Evolutionary conservation across 1,140 invertebrate species (phyloP), one percentile per base, ranked within the genome.

Genomic region (Drosophila punjabiensis): DNA sequence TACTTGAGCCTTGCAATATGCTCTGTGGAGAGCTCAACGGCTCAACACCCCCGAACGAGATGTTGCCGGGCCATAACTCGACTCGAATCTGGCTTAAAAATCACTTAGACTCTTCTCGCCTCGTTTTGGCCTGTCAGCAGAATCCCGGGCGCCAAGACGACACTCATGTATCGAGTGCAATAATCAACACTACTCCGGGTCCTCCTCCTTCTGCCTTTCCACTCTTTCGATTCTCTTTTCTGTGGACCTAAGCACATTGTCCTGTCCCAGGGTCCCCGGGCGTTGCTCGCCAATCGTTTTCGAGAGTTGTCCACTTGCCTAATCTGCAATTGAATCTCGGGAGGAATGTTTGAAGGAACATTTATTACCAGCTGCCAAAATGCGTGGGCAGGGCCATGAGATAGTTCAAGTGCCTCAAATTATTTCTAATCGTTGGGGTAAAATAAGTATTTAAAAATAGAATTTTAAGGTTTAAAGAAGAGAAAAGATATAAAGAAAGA

Each of bases 41-140:
- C 65, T 77, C 81, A 58, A 81, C 85, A 79, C 81, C 76, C 65
- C 62, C 66, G n/a, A 74, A 33, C 32, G 28, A 24, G 64, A 60
- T 80, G 70, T 60, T 43, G 67, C 70, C 47, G 8, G 82, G 79
- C 83, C 82, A 81, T 86, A 87, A 87, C 76, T 87, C 75, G 76
- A 80, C 70, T 82, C 71, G 77, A 81, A 79, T 90, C 86, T 75
- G 82, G 75, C 74, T 90, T 90, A 89, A 89, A 89, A 89, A 89
- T 89, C 85, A 89, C 86, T 89, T 89, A 85, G 64, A 60, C 52
- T 33, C 45, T 64, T 73, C 43, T 60, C 37, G 20, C 59, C 48
- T 59, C 71, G 48, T 76, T 85, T 82, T 79, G 64, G 67, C 69
- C 58, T 58, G 86, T 89, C 86, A 89, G 86, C 86, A 89, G 47